Base-by-base conservation (phyloP, 2,888 invertebrate species). In the Scaptomyza caliginosa region DNA sequence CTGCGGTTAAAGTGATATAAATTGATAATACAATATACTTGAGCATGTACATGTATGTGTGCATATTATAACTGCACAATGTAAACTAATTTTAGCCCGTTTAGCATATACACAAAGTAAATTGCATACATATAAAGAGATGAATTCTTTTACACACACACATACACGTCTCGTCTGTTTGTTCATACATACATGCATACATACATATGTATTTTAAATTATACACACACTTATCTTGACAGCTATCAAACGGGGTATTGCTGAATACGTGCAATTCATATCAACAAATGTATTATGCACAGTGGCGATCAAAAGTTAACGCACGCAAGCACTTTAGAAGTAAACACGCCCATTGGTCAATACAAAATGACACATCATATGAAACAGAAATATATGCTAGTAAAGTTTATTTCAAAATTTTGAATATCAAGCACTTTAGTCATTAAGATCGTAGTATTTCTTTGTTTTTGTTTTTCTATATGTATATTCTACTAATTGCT, bases 371-470 rank as follows among this genome's bases (percentile, higher is more conserved):
- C n/a, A n/a, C 11, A 26, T 7, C 16, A 6, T 5, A 11, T 10
- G 2, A 43, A 0, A 17, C 3, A 32, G 34, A 21, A 11, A 26
- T 26, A 28, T 28, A 28, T 10, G 28, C 10, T 21, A 21, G 34
- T 46, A 32, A 46, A 46, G 46, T 46, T 46, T 32, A 46, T 46
- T 46, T 32, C 6, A 46, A 46, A 46, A 46, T 46, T 3, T 46
- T 46, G 32, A 19, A 32, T n/a, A n/a, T 46, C 21, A 32, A 46
- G 19, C 46, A 46, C 10, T 19, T 32, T 32, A 16, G 32, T 21
- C 46, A 32, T 13, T 32, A 11, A 13, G 19, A 1, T 46, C 13
- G 46, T 46, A 32, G 13, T 21, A 10, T 21, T 32, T 10, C 13
- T 8, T 32, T 13, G 2, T 34, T 34, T 34, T 16, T 36, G 17